Percentiles rank a stretch among this genome's conserved stretches.
These are phyloP conservation scores for Emys orbicularis DNA, from an alignment of 2,797 vertebrate species.

Conservation along the genomic window DNA sequence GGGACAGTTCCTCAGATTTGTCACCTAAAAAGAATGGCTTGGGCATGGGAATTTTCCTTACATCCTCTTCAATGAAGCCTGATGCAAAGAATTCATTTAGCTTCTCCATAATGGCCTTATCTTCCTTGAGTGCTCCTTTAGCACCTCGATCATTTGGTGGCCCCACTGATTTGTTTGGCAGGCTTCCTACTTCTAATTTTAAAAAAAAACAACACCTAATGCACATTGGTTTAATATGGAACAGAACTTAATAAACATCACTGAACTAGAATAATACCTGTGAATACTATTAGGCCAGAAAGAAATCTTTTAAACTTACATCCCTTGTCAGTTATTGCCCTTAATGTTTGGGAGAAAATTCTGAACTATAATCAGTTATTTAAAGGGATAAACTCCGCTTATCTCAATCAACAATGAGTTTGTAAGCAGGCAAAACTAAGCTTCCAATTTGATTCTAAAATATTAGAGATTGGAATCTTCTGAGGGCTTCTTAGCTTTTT, in stretches of 20 bases:
- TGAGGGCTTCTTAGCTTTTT: not conserved
- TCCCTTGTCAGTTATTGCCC: not conserved
- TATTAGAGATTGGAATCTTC: not conserved
- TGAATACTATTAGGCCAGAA: not conserved
- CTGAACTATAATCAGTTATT: not conserved
- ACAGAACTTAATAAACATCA: not conserved
- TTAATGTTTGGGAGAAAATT: not conserved
- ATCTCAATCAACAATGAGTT: not conserved
- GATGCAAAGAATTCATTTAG: not conserved
- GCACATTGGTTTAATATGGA: not conserved
- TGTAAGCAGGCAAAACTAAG: not conserved
- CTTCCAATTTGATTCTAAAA: conserved; percentile 16
- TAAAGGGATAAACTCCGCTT: not conserved
- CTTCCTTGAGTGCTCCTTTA: not conserved
- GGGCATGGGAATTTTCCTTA: not conserved
- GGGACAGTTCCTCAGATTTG: not conserved
- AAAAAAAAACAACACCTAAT: accelerated
- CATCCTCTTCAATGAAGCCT: not conserved
- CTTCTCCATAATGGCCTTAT: not conserved
- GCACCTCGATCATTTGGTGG: not conserved
- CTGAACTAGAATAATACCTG: not conserved
- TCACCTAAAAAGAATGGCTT: not conserved
- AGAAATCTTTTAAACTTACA: not conserved
- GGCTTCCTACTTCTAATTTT: not conserved
- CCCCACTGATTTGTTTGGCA: not conserved